Evolutionary conservation across 30 jellyfish, hydroid and myxozoan species (phyloP), one percentile per base, ranked within the genome.

Genomic region (Euphysa ruthae): DNA sequence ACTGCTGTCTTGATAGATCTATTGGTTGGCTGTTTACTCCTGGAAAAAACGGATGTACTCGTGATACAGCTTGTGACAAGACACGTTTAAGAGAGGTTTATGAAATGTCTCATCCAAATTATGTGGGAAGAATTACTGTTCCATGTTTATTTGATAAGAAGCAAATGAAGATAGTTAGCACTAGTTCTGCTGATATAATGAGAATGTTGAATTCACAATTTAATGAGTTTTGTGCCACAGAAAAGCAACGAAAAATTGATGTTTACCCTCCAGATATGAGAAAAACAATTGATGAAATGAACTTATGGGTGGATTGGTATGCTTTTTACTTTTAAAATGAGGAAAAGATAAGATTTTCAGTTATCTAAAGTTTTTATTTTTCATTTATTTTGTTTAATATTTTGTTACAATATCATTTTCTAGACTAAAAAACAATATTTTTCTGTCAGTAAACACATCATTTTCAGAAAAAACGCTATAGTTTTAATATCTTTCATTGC

Each of bases 111-210:
- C 91, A 79, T 31, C 93, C 97, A 0, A 71, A 74, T n/a, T 88
- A 62, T 30, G 75, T 62, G 24, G 97, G 97, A 12, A 57, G 83
- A 51, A 68, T 58, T n/a, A 33, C 94, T 12, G 94, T 88, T 32
- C 97, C 97, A 22, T 89, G 74, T 2, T 74, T 88, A 0, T 88
- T 82, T 73, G 97, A 88, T 63, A 80, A 80, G 82, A 51, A 79
- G 60, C 64, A 61, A 23, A 79, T 61, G 57, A 88, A 87, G 31
- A 75, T 88, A 26, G 94, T 88, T 0, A 79, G 56, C 65, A 88
- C 69, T 75, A 90, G 71, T 23, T 88, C 93, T 2, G 82, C 86
- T 6, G 97, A 80, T 35, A 88, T 88, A 34, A 5, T 88, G 77
- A 60, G 93, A 52, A 88, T 88, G 93, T 63, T 88, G 52, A 75